Evolutionary conservation across 2,797 vertebrate species (phyloP).

Genomic region (Paramormyrops hopkinsi): DNA sequence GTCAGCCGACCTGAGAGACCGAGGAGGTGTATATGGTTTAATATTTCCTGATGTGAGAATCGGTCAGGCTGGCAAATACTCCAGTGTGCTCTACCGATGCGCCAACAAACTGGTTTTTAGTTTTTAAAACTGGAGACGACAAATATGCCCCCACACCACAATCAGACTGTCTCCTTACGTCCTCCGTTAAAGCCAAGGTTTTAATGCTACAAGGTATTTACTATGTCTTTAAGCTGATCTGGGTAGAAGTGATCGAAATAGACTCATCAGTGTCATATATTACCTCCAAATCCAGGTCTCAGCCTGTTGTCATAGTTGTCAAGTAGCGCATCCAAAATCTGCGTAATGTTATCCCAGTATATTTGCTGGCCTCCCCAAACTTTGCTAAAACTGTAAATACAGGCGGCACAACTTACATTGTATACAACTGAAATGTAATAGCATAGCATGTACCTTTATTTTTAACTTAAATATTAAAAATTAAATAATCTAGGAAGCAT

Average conservation of each 20-base stretch:
- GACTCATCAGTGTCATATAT: not conserved
- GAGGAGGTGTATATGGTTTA: not conserved
- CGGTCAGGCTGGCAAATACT: not conserved
- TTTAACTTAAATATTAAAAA: not conserved
- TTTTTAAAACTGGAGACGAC: not conserved
- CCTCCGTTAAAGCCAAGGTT: not conserved
- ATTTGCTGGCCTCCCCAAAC: conserved; percentile 56
- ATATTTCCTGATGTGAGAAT: not conserved
- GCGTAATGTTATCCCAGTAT: conserved; percentile 78
- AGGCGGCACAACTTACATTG: not conserved
- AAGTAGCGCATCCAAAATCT: conserved; percentile 78
- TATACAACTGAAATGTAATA: not conserved
- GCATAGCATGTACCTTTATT: not conserved
- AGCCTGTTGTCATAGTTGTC: conserved; percentile 89
- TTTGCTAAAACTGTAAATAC: conserved; percentile 54
- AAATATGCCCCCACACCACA: not conserved
- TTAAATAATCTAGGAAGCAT: not conserved
- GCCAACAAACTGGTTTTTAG: not conserved
- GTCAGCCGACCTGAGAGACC: no score
- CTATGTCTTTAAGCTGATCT: not conserved
- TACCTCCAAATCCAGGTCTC: conserved; percentile 84
- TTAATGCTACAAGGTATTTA: not conserved
- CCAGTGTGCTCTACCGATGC: not conserved
- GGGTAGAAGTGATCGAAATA: not conserved
- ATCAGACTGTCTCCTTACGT: not conserved